Evolutionary conservation across 1,140 invertebrate species (phyloP), one percentile per base, ranked within the genome.

Genomic region (Limonius californicus): DNA sequence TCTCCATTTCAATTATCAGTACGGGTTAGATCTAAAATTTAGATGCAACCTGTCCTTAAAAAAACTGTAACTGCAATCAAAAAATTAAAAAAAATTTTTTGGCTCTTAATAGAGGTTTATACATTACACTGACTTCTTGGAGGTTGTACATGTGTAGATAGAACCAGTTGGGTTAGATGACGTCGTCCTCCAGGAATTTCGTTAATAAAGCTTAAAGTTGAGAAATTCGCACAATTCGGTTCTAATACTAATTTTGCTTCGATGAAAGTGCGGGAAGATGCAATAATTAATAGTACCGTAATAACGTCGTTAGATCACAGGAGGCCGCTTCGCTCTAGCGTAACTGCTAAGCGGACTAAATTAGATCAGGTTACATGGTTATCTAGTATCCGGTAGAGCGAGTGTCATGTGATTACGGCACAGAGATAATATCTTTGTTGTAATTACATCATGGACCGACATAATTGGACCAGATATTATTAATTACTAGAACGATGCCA

Each of bases 331-430:
- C 45, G 45, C 16, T 50, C 45, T 50, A 21, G 16, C 45, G 45
- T 50, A 19, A 50, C 45, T 21, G 45, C 45, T 50, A 50, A 50
- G 45, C 45, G 45, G 45, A 50, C 45, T 50, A 50, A 50, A 50
- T 50, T 50, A 50, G 45, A 50, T 50, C 45, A 50, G 45, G 45
- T 50, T 50, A 50, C 45, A 50, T 50, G 45, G 45, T 50, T 50
- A 50, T 50, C 45, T 50, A 50, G 45, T 50, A 50, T 50, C 45
- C 45, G 45, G 45, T 21, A 21, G 45, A 50, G 45, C 45, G 45
- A 50, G 45, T 50, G 45, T 50, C 45, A 50, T 50, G 45, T 50
- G 45, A 50, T 50, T 50, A 50, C 20, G 14, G 45, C 45, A 50
- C 16, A 50, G 45, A 50, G 45, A 50, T 50, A 50, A 50, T 50